Conservation (phyloP, 2,797 vertebrate species). For the Discoglossus pictus region DNA sequence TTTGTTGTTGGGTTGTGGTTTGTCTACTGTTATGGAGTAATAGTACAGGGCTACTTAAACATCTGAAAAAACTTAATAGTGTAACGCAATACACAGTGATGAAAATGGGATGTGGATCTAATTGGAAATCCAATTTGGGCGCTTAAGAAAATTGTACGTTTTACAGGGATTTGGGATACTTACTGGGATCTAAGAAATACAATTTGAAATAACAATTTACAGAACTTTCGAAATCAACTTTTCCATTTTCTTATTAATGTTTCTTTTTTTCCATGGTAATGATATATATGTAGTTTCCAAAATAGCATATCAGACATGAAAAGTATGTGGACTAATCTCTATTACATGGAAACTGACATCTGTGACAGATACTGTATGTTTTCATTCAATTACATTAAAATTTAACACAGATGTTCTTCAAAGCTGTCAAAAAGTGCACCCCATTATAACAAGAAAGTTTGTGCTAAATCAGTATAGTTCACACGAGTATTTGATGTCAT, state of each 20-base stretch:
- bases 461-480: neutral
- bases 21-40: slow-evolving; percentile 3
- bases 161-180: neutral
- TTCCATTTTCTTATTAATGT: no score
- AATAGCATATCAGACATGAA: no score
- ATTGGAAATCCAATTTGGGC: slow-evolving; percentile 18
- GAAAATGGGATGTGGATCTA: slow-evolving; percentile 16
- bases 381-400: neutral
- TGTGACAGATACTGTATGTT: slow-evolving; percentile 1
- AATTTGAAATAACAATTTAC: neutral
- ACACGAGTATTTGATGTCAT: slow-evolving; percentile 35
- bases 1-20: slow-evolving; percentile 24
- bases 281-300: no score
- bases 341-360: no score
- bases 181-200: neutral
- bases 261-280: no score
- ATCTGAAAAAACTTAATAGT: slow-evolving; percentile 42
- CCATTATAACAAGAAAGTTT: slow-evolving; percentile 16
- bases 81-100: slow-evolving; percentile 14
- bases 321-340: no score
- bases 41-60: slow-evolving; percentile 17
- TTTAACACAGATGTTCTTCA: slow-evolving; percentile 39
- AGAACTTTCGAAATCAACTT: neutral
- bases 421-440: slow-evolving; percentile 23
- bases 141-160: slow-evolving; percentile 22